Conservation (phyloP, 2,797 vertebrate genomes). For the Nannoperca australis region DNA sequence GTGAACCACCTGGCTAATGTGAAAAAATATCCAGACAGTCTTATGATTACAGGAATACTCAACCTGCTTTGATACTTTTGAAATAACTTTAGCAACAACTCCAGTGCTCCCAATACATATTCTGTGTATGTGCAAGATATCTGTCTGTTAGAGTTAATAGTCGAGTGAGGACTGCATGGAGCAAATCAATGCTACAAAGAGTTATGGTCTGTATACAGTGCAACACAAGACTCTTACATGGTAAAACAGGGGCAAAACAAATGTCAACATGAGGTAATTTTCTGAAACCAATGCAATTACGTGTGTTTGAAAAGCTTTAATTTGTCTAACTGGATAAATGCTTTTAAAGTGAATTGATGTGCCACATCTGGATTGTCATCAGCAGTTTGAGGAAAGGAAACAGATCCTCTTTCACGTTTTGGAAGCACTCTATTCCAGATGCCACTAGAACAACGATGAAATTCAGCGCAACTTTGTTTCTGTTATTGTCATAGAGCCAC, state of each 20-base stretch:
- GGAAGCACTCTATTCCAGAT: neutral
- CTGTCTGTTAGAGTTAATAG: neutral
- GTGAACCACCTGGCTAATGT: constrained; percentile 39
- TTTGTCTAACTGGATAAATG: constrained; percentile 16
- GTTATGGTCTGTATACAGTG: neutral
- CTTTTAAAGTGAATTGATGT: constrained; percentile 22
- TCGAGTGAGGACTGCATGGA: neutral
- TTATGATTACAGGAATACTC: neutral
- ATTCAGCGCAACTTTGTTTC: neutral
- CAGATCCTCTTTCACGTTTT: neutral
- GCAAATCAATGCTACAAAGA: neutral
- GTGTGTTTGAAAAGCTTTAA: constrained; percentile 12
- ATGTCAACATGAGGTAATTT: constrained; percentile 34
- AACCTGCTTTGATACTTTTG: neutral
- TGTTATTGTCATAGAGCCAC: neutral
- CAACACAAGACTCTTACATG: constrained; percentile 26
- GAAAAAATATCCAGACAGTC: constrained; percentile 21
- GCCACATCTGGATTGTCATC: constrained; percentile 26
- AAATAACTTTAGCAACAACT: neutral
- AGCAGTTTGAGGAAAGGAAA: constrained; percentile 6
- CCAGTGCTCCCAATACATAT: neutral
- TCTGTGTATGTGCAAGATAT: neutral
- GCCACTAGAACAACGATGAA: neutral
- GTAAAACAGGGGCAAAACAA: constrained; percentile 44
- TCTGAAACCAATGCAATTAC: constrained; percentile 33